Base-by-base conservation (phyloP, 2,888 invertebrate genomes). In the Drosophila aldrichi region DNA sequence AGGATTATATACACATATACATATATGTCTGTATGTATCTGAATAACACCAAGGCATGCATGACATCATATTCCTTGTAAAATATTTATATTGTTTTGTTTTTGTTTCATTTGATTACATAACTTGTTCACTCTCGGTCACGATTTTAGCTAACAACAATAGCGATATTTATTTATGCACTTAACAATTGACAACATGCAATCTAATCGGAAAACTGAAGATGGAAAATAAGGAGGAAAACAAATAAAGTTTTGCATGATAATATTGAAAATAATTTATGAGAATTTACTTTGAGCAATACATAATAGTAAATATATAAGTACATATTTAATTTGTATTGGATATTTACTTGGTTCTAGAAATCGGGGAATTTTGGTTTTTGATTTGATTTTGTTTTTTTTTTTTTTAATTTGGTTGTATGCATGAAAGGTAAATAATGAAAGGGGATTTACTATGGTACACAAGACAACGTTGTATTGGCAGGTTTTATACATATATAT, bases 301-400 rank as follows among this genome's bases (percentile, higher is more conserved):
- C 20, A 68, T 38, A 34, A 20, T 14, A 46, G 55, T 57, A 46
- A 25, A 43, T 66, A 60, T 70, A 43, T 60, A 57, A 57, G 40
- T 55, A 55, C 36, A 32, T 32, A 48, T 57, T 32, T 20, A 4
- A 51, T 44, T 48, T 36, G 51, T 65, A 41, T 63, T 20, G 44
- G 68, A 88, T 83, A 83, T 88, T 83, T 83, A 88, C 83, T 83
- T 88, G 89, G 89, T 60, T 83, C 83, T 83, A 72, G 74, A 55
- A 62, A 70, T 86, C 78, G 71, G 40, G 62, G 32, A 14, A n/a
- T 32, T 68, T 61, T 57, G 52, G 25, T 57, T 56, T 44, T 64
- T 65, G 36, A 52, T 43, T 80, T 70, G 43, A 55, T 49, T 25
- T 48, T n/a, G 66, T 38, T 40, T 40, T 49, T 25, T 48, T n/a